Base-by-base conservation (phyloP, 2,888 invertebrate genomes). In the Pheosia tremula region DNA sequence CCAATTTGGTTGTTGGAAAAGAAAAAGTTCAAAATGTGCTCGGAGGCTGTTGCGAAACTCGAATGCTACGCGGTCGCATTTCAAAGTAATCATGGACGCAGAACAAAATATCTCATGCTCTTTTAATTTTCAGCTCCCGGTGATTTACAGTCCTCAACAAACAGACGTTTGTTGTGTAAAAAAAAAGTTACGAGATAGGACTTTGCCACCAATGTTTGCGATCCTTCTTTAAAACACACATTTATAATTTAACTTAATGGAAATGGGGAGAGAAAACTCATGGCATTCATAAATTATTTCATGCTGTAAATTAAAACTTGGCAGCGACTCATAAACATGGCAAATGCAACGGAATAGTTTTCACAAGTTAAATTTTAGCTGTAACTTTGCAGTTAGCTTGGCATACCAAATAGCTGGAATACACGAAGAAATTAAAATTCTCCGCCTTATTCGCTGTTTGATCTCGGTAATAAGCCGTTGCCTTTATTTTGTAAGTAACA, bases 1-100 rank as follows among this genome's bases (percentile, higher is more conserved):
- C 84, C 84, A 81, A 85, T 81, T 78, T 76, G 78, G 76, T 73
- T 75, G 66, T 72, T 77, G 74, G 66, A 74, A 82, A 82, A 79
- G 82, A 83, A 86, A 86, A 83, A 82, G 84, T 82, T 77, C 64
- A 71, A 66, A 70, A 64, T 62, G 62, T 45, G 41, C 5, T 41
- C 13, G 41, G 41, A 37, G 24, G 36, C 39, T 55, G 39, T 55
- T 55, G 56, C 56, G 8, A 39, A 56, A 66, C 62, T 61, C 62
- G 53, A 61, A 41, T 59, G 57, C 13, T 45, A 41, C 55, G 52
- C 55, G 66, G 56, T 62, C 56, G 39, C 60, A 56, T 56, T 58
- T 43, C 41, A 56, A 58, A 56, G 47, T 62, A 55, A 57, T 53
- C 41, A n/a, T 58, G 43, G 54, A 24, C 24, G 57, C 37, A 7